Base-by-base conservation (phyloP, 64 coral and sea anemone species). In the Montipora efflorescens region DNA sequence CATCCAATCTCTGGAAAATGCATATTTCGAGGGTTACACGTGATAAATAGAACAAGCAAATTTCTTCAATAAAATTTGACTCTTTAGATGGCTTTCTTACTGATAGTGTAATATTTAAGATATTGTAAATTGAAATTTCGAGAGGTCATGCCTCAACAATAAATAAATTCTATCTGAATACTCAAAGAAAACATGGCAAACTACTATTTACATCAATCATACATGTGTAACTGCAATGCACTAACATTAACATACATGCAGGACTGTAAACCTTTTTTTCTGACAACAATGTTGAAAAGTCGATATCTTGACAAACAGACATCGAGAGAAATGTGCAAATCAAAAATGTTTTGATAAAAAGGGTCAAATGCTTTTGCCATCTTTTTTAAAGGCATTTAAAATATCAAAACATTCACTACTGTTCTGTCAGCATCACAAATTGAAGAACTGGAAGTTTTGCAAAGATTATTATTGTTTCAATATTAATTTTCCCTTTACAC, bases 161-260 rank as follows among this genome's bases (percentile, higher is more conserved):
- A 85, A 85, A 85, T 85, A 85, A 85, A 48, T 85, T 85, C 36
- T 36, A 82, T 82, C 57, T 82, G 28, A 70, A 71, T 13, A 70
- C 19, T 85, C 19, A 49, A 85, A 71, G 62, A 71, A 85, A 70
- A 85, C 44, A 43, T 71, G 67, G 2, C 13, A 48, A 50, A 28
- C 66, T 85, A 36, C 64, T 85, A 85, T 85, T 85, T 85, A 85
- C 82, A 85, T 19, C 4, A 85, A 48, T 71, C 4, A 67, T 22
- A 67, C 14, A 13, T 20, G 44, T n/a, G 21, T 50, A 14, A 47
- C 36, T 46, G 2, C 4, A 47, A 7, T 18, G 14, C 61, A 83
- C 53, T 8, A 57, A 57, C 53, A 6, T 57, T 11, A 57, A 36
- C 36, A 36, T 36, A 36, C 36, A 36, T 36, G 59, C 4, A 5